phyloP scores from a whole-genome alignment of 1,140 invertebrate species.

The Brachionus asplanchnoidis region DNA sequence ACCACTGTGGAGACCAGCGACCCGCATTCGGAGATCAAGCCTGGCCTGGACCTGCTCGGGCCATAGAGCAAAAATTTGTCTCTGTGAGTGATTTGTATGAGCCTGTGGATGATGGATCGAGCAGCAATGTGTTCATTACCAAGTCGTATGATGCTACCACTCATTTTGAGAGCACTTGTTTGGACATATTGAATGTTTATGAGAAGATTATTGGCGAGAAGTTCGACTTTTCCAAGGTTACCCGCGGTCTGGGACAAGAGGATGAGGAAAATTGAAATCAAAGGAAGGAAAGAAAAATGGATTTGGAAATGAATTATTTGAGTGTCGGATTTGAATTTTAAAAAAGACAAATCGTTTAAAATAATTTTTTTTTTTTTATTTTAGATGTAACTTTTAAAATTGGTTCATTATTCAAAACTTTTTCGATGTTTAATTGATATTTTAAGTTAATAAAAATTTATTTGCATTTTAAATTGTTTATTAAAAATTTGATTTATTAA shows the following conservation, averaged over 20 bases:
- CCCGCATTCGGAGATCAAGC: conserved; percentile 88
- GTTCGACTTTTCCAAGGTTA: conserved; percentile 96
- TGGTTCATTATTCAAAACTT: conserved; percentile 1
- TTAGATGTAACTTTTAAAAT: conserved; percentile 25
- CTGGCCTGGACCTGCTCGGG: conserved; percentile 84
- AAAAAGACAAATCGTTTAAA: not conserved
- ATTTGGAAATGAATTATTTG: not conserved
- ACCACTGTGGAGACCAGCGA: conserved; percentile 96
- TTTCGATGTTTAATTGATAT: not conserved
- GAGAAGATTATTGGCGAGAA: conserved; percentile 90
- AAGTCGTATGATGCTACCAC: conserved; percentile 96
- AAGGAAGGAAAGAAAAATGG: not conserved
- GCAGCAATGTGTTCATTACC: conserved; percentile 90
- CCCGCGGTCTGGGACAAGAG: conserved; percentile 84
- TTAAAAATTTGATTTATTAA: too few relatives aligned
- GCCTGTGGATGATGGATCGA: conserved; percentile 78
- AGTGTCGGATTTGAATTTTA: conserved; percentile 7
- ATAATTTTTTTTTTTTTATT: not conserved
- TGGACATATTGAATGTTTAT: conserved; percentile 95
- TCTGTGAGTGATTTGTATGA: conserved; percentile 78
- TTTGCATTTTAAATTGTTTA: too few relatives aligned
- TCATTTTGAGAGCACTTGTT: conserved; percentile 96
- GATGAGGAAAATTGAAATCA: conserved; percentile 34
- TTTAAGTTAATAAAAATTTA: not conserved
- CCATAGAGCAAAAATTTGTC: conserved; percentile 82